Evolutionary conservation across 1,140 invertebrate genomes (phyloP).

Genomic region (Lasioglossum albipes): DNA sequence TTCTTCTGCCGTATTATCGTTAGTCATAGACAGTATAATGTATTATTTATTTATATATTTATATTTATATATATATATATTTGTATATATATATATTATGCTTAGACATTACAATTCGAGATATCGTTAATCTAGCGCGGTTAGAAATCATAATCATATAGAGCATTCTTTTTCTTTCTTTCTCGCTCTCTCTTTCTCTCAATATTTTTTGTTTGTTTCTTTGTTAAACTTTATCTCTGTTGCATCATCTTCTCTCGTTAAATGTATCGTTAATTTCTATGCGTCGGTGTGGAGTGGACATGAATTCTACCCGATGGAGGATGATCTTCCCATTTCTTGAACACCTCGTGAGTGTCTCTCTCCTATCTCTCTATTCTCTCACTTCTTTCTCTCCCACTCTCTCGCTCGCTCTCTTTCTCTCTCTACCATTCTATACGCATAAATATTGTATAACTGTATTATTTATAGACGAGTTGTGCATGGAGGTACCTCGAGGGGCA

Average conservation of each 20-base stretch:
- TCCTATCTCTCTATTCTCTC: not conserved
- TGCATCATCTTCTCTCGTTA: constrained; percentile 30
- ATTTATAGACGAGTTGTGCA: constrained; percentile 73
- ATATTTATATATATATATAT: too few species aligned
- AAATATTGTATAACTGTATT: constrained; percentile 71
- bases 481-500: constrained; percentile 65
- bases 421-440: constrained; percentile 68
- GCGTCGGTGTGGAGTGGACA: constrained; percentile 57
- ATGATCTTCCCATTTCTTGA: constrained; percentile 11
- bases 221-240: constrained; percentile 4
- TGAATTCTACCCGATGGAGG: constrained; percentile 51
- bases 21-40: constrained; percentile 62
- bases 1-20: constrained; percentile 57
- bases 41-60: too few species aligned
- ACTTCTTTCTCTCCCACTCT: not conserved
- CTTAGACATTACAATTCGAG: constrained; percentile 46
- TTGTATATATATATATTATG: constrained; percentile 18
- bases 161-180: constrained; percentile 29
- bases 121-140: constrained; percentile 55
- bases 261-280: constrained; percentile 55
- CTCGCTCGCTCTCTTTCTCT: constrained; percentile 41
- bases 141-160: constrained; percentile 62
- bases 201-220: not conserved
- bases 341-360: not conserved
- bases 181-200: not conserved